These are phyloP conservation scores for Phymorhynchus buccinoides DNA, from an alignment of 1,140 invertebrate genomes.

Conservation along the genomic window DNA sequence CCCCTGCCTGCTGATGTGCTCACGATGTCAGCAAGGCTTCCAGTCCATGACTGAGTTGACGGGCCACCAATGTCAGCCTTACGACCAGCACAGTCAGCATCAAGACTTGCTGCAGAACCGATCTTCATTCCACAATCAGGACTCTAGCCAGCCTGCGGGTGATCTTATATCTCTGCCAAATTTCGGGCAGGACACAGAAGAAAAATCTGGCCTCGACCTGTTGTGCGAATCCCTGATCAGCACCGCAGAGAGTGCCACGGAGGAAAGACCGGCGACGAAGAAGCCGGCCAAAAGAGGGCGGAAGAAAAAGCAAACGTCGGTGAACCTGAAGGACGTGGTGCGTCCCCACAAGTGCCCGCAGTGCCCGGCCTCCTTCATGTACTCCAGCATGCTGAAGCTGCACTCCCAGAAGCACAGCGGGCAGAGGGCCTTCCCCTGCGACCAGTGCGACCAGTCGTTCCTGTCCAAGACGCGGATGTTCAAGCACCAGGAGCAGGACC, in stretches of 20 bases:
- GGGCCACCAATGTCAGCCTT: neutral
- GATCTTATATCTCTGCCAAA: neutral
- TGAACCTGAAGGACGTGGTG: neutral
- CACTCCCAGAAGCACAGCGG: conserved; percentile 21
- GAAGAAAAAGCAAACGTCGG: neutral
- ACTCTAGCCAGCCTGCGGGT: too few relatives aligned
- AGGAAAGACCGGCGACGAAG: neutral
- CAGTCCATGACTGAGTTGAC: neutral
- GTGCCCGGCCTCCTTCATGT: neutral
- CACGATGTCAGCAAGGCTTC: neutral
- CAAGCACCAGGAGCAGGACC: neutral
- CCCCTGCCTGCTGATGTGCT: neutral
- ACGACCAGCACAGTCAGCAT: neutral
- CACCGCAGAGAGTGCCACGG: neutral
- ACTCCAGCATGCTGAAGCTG: conserved; percentile 1
- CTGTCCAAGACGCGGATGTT: neutral
- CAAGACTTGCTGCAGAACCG: neutral
- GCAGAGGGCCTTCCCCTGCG: conserved; percentile 4
- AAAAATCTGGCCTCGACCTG: neutral
- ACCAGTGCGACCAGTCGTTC: conserved; percentile 2
- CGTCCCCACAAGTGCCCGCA: neutral
- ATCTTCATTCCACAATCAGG: neutral
- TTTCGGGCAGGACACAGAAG: neutral
- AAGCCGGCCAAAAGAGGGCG: neutral
- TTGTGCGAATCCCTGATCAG: neutral